Base-by-base conservation (phyloP, 1,140 invertebrate species). In the Nymphalis io region DNA sequence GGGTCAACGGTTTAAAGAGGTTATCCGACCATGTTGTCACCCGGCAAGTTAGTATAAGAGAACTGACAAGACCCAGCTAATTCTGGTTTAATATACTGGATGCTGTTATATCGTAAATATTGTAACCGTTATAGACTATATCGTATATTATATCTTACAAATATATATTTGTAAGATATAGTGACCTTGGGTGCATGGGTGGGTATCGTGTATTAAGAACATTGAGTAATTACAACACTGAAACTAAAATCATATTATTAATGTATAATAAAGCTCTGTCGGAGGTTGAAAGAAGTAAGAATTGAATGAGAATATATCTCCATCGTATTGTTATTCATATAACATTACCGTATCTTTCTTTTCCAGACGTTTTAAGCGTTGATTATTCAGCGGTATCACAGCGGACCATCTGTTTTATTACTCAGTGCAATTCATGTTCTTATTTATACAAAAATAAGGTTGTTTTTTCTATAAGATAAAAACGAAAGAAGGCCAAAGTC, bases 331-430 rank as follows among this genome's bases (percentile, higher is more conserved):
- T 55, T 90, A 91, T 91, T 90, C 88, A 89, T 89, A 90, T 88
- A 86, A 88, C 87, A 89, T 91, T 91, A 89, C 83, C 82, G 86
- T 89, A 91, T 91, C 89, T 89, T 90, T 87, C 89, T 87, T 89
- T 88, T 90, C 83, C 87, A 89, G 89, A 89, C 85, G 85, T 90
- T 90, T 88, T 86, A 88, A 88, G 87, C 87, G 88, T 91, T 91
- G 89, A 90, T 91, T 91, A 91, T 91, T 90, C 88, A 88, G 83
- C 85, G 82, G 79, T 87, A 90, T 91, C 87, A 68, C 74, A 66
- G 71, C 69, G 76, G 83, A 81, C 84, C 89, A 90, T 91, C 88
- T 91, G 87, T 73, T 82, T 69, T 39, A 40, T 42, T 69, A 65
- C 46, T 70, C 58, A 53, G 53, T 39, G 39, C 72, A 60, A 85